Percentiles rank a stretch among this genome's conserved stretches.
phyloP scores from a whole-genome alignment of 2,113 vertebrate species.

The Redunca redunca region DNA sequence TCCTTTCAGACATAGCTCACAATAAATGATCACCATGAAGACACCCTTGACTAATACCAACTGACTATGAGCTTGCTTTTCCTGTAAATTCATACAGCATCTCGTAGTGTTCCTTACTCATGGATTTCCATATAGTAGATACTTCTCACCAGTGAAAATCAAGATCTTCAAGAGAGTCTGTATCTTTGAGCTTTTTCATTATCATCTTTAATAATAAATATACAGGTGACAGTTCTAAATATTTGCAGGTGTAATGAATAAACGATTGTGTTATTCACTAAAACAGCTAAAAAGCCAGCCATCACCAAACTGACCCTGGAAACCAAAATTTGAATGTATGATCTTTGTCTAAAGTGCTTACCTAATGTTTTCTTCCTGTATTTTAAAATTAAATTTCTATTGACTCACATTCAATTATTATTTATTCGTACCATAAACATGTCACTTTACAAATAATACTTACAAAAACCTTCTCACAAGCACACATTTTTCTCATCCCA shows the following conservation, averaged over 20 bases:
- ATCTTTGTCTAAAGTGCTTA: constrained; percentile 23
- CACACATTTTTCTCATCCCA: neutral
- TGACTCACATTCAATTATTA: constrained; percentile 38
- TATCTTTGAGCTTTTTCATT: neutral
- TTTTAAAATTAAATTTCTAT: constrained; percentile 61
- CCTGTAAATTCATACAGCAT: neutral
- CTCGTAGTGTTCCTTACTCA: neutral
- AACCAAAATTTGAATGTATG: constrained; percentile 27
- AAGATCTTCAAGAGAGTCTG: neutral
- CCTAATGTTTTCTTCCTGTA: neutral
- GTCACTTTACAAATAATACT: constrained; percentile 34
- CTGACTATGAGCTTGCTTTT: neutral
- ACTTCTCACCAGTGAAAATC: neutral
- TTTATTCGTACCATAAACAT: constrained; percentile 23
- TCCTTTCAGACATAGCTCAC: neutral
- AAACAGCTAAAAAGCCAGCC: neutral
- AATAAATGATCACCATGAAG: neutral
- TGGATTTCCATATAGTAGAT: neutral
- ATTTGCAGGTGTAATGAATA: neutral
- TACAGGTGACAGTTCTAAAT: neutral
- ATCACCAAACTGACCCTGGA: neutral
- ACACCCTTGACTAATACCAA: neutral
- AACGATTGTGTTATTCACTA: neutral
- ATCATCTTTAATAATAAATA: neutral
- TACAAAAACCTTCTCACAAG: neutral